Percentiles rank a stretch among this genome's conserved stretches.
phyloP scores from a whole-genome alignment of 2,113 vertebrate genomes.

The Phoenicopterus ruber region DNA sequence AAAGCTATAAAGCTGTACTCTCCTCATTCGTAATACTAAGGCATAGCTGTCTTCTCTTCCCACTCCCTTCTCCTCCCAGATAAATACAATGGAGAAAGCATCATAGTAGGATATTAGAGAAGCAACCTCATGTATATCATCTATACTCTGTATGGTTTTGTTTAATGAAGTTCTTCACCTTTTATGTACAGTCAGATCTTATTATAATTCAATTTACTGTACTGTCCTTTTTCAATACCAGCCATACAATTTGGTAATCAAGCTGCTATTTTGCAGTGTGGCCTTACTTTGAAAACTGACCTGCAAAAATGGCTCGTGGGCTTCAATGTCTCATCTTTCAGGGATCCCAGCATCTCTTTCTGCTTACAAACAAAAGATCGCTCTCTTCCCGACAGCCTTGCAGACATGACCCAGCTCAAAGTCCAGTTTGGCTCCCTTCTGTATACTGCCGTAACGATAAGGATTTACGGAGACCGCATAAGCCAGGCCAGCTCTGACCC shows the following conservation, averaged over 20 bases:
- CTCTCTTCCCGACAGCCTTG: background rate
- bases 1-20: background rate
- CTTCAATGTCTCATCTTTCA: background rate
- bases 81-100: background rate
- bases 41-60: background rate
- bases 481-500: background rate
- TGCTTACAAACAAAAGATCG: background rate
- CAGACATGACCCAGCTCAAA: background rate
- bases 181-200: background rate
- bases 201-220: constrained; percentile 6
- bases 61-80: background rate
- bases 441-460: too few relatives aligned
- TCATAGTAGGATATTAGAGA: background rate
- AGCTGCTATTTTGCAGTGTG: background rate
- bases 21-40: background rate
- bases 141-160: background rate
- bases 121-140: background rate
- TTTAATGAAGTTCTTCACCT: constrained; percentile 7
- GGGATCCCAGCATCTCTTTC: background rate
- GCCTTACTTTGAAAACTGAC: background rate
- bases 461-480: background rate
- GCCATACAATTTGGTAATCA: background rate
- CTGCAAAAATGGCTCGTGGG: background rate
- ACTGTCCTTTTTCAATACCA: background rate
- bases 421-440: background rate